phyloP scores from a whole-genome alignment of 2,797 vertebrate genomes.

The Thamnophis elegans region DNA sequence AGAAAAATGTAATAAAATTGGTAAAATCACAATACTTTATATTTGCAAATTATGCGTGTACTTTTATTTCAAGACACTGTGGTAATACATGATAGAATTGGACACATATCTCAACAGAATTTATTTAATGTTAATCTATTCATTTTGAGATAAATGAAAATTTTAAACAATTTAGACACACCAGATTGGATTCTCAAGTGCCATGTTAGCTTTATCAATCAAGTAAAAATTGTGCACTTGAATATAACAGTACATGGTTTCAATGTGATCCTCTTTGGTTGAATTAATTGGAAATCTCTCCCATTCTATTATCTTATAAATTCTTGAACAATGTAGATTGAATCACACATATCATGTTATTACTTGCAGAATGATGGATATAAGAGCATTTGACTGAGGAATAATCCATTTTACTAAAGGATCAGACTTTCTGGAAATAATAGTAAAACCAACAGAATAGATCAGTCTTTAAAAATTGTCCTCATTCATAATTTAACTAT shows the following conservation, averaged over 20 bases:
- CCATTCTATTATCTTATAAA: conserved; percentile 58
- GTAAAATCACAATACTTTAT: conserved; percentile 34
- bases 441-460: not conserved
- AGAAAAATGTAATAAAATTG: conserved; percentile 20
- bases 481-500: not conserved
- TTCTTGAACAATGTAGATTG: conserved; percentile 62
- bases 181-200: conserved; percentile 63
- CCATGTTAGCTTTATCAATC: conserved; percentile 67
- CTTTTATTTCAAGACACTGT: conserved; percentile 55
- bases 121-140: conserved; percentile 65
- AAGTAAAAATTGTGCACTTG: conserved; percentile 67
- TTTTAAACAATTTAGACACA: conserved; percentile 57
- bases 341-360: conserved; percentile 36
- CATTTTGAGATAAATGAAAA: conserved; percentile 63
- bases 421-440: not conserved
- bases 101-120: conserved; percentile 46
- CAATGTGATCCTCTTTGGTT: conserved; percentile 57
- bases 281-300: conserved; percentile 57
- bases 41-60: conserved; percentile 48
- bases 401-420: conserved; percentile 1
- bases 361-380: conserved; percentile 50
- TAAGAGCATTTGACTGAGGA: conserved; percentile 48
- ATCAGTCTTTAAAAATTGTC: not conserved
- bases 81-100: conserved; percentile 53
- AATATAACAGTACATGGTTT: conserved; percentile 55